Evolutionary conservation across 1,140 invertebrate species (phyloP), one percentile per base, ranked within the genome.

Genomic region (Magallana angulata): DNA sequence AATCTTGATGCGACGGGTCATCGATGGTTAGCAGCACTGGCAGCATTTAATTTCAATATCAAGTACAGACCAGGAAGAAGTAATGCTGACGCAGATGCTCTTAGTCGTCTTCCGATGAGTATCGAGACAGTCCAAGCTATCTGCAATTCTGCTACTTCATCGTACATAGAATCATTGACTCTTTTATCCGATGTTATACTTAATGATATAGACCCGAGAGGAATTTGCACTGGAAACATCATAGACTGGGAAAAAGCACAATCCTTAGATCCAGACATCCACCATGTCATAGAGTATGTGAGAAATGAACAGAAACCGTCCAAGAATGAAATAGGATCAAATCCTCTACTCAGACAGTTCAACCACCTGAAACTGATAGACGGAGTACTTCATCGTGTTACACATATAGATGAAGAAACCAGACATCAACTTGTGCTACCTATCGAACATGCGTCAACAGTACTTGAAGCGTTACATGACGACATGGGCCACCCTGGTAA

Each of bases 381-480:
- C 56, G 90, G 88, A 64, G 88, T 90, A n/a, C 86, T 87, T 58
- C 59, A 85, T 36, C 71, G 86, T 24, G 76, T 24, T 5, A 76
- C 16, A 48, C 16, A 14, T 14, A 82, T 85, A 11, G 56, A 76
- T 48, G 57, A 58, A 36, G 60, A 84, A 36, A 62, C 7, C 7
- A 57, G 48, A 24, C 8, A 83, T 3, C 82, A 57, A 30, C 30
- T 57, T 30, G 71, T 68, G 14, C 48, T 82, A n/a, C 64, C 30
- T 5, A 18, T 80, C 24, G 5, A 30, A 30, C 71, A 81, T 86
- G 58, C 76, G 56, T 57, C 68, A 5, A 48, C 71, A 16, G 56
- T 59, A 16, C 80, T 81, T 16, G 71, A 82, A 64, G 11, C 24
- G 11, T n/a, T 82, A 48, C 58, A 82, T 56, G 58, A 64, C 11